Conservation (phyloP, 2,888 invertebrate species). For the Meghimatium bilineatum region DNA sequence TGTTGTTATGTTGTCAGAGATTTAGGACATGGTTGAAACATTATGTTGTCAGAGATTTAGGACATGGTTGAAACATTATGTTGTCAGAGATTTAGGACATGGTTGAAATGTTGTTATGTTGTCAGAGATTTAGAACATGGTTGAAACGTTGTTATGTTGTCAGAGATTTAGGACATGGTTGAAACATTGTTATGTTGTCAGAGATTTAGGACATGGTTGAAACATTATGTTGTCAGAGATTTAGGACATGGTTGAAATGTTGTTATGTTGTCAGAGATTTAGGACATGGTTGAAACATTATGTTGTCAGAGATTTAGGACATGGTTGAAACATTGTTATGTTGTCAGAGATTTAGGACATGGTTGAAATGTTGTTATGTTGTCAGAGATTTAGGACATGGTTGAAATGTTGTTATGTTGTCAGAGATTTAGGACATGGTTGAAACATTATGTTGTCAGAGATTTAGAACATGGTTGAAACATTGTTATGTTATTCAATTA, state of each 20-base stretch:
- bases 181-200: neutral
- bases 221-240: neutral
- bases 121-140: too few species aligned
- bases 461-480: neutral
- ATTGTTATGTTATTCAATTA: neutral
- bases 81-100: neutral
- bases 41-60: neutral
- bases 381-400: neutral
- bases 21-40: neutral
- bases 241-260: neutral
- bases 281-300: too few species aligned
- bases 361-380: slow-evolving; percentile 18
- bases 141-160: neutral
- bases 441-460: neutral
- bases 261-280: neutral
- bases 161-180: neutral
- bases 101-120: neutral
- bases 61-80: too few species aligned
- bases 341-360: too few species aligned
- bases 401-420: neutral
- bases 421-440: too few species aligned
- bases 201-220: too few species aligned
- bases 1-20: neutral
- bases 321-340: neutral
- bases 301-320: too few species aligned